Base-by-base conservation (phyloP, 2,113 vertebrate genomes). In the Oryzias melastigma region DNA sequence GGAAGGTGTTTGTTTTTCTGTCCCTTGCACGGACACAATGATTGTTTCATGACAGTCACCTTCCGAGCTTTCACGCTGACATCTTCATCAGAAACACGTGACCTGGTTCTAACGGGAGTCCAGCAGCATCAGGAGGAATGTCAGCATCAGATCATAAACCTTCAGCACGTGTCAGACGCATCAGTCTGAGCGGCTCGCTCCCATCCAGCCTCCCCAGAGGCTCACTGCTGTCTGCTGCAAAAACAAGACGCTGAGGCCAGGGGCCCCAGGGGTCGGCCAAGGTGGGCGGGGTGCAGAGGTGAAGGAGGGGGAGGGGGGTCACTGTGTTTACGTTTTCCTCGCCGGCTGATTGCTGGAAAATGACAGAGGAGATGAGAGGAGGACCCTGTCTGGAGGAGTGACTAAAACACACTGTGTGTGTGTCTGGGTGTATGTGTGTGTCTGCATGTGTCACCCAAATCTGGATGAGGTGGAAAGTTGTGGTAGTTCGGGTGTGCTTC, bases 191-290 rank as follows among this genome's bases (percentile, higher is more conserved):
- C 12, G 17, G 24, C 70, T 56, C 3, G 49, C 52, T 72, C 46
- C 46, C 45, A 59, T 52, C 56, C 48, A 63, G 61, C 62, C 77
- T 82, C 71, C 58, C 60, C 6, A 43, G 77, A 85, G 79, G 82
- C 35, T 3, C 10, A 13, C 35, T 35, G 35, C 35, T 35, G 35
- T 12, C 35, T 35, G 35, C 62, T 87, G 87, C 72, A 82, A 87
- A 88, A 91, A 90, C 90, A 91, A 79, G 72, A 73, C 69, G 50
- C 79, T 10, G 52, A 83, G 78, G 73, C 67, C 48, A 83, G 83
- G 87, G 88, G 83, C 88, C 83, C 75, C 60, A 27, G 72, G 73
- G 78, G 75, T 69, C 67, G 45, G 42, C 61, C 62, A 64, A 71
- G 67, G 72, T 49, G 76, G 58, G 72, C 62, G 66, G 18, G 56